Percentiles rank a stretch among this genome's conserved stretches.
phyloP scores from a whole-genome alignment of 2,797 vertebrate genomes.

The Anguilla marmorata region DNA sequence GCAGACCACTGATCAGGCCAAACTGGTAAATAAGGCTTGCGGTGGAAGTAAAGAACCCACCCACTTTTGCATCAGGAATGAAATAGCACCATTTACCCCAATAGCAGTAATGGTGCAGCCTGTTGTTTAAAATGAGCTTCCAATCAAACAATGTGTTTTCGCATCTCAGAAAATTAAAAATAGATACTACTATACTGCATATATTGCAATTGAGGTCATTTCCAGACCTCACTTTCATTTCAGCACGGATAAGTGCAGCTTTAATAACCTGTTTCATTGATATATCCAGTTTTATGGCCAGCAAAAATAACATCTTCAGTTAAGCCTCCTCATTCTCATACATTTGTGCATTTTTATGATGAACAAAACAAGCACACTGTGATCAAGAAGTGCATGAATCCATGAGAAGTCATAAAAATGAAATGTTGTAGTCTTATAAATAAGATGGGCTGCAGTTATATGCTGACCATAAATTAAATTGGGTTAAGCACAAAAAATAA shows the following conservation, averaged over 20 bases:
- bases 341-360: neutral
- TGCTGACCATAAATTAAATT: neutral
- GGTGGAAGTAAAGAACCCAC: neutral
- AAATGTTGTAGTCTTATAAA: neutral
- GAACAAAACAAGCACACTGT: neutral
- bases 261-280: neutral
- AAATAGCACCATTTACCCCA: neutral
- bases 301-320: neutral
- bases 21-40: neutral
- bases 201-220: neutral
- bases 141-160: neutral
- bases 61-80: neutral
- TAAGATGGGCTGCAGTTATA: neutral
- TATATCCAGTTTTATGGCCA: neutral
- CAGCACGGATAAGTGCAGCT: neutral
- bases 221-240: neutral
- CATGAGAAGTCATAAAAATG: neutral
- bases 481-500: neutral
- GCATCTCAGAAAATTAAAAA: neutral
- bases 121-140: conserved; percentile 4
- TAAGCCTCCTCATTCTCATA: neutral
- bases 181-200: neutral
- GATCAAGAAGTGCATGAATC: neutral
- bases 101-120: neutral
- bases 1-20: neutral